These are phyloP conservation scores for Meandrina meandrites DNA, from an alignment of 92 coral and sea anemone species.

Conservation along the genomic window DNA sequence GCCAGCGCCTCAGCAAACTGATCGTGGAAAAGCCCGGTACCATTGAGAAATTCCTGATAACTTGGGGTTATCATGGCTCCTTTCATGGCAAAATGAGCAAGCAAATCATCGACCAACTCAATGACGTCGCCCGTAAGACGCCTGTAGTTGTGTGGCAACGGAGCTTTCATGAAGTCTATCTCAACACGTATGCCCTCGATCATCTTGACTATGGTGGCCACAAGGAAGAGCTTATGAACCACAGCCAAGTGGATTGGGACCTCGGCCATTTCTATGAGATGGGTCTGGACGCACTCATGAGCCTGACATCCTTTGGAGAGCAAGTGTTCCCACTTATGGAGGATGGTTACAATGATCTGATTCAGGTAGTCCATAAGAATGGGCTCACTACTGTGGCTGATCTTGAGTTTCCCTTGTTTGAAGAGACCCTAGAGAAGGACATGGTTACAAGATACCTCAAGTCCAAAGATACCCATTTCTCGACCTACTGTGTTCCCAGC, in stretches of 20 bases:
- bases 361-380: conserved; percentile 23
- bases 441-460: conserved; percentile 20
- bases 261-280: conserved; percentile 51
- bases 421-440: conserved; percentile 10
- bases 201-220: conserved; percentile 27
- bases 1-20: conserved; percentile 22
- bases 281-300: conserved; percentile 49
- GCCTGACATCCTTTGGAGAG: neutral
- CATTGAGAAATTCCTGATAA: conserved; percentile 13
- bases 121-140: neutral
- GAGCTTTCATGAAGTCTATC: conserved; percentile 52
- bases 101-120: conserved; percentile 23
- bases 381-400: conserved; percentile 53
- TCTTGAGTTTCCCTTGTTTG: conserved; percentile 45
- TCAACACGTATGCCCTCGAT: conserved; percentile 30
- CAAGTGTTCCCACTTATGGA: conserved; percentile 30
- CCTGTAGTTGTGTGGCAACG: conserved; percentile 53
- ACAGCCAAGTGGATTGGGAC: conserved; percentile 52
- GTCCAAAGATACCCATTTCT: conserved; percentile 26
- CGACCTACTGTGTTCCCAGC: conserved; percentile 51
- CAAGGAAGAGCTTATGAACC: conserved; percentile 24
- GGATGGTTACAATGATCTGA: conserved; percentile 33
- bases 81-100: conserved; percentile 50
- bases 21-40: neutral
- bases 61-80: conserved; percentile 50